phyloP scores from a whole-genome alignment of 2,113 vertebrate species.

The Hiodon tergisus region DNA sequence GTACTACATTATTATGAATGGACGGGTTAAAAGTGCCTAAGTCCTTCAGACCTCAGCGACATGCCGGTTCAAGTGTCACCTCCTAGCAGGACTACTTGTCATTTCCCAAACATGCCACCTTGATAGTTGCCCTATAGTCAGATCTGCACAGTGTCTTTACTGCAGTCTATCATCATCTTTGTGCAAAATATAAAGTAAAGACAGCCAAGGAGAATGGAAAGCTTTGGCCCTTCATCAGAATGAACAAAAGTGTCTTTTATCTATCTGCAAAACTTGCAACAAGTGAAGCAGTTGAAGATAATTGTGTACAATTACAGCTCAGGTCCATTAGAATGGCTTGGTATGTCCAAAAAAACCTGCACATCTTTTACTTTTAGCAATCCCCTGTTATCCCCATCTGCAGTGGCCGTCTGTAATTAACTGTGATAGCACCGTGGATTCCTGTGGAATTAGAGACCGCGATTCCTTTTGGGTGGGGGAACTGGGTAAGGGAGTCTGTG shows the following conservation, averaged over 20 bases:
- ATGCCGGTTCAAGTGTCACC: too few relatives aligned
- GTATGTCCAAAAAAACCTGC: constrained; percentile 8
- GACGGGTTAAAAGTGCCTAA: too few relatives aligned
- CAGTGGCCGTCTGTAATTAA: constrained; percentile 25
- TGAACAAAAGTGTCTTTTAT: not conserved
- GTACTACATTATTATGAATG: too few relatives aligned
- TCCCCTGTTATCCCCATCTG: not conserved
- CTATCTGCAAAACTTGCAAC: not conserved
- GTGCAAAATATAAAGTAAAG: not conserved
- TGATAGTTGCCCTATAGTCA: too few relatives aligned
- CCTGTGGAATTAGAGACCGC: constrained; percentile 31
- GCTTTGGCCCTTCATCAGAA: not conserved
- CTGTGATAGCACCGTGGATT: constrained; percentile 24
- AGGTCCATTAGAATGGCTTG: not conserved
- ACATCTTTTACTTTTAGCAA: not conserved
- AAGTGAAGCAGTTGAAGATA: not conserved
- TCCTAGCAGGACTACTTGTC: too few relatives aligned
- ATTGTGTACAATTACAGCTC: constrained; percentile 16
- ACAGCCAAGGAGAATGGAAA: not conserved
- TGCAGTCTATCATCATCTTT: not conserved
- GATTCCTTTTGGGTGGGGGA: constrained; percentile 13
- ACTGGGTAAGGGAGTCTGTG: constrained; percentile 8
- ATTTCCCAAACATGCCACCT: too few relatives aligned
- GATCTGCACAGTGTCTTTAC: too few relatives aligned
- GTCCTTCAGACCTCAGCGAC: too few relatives aligned